Evolutionary conservation across 2,888 invertebrate species (phyloP).

Genomic region (Stramonita haemastoma): DNA sequence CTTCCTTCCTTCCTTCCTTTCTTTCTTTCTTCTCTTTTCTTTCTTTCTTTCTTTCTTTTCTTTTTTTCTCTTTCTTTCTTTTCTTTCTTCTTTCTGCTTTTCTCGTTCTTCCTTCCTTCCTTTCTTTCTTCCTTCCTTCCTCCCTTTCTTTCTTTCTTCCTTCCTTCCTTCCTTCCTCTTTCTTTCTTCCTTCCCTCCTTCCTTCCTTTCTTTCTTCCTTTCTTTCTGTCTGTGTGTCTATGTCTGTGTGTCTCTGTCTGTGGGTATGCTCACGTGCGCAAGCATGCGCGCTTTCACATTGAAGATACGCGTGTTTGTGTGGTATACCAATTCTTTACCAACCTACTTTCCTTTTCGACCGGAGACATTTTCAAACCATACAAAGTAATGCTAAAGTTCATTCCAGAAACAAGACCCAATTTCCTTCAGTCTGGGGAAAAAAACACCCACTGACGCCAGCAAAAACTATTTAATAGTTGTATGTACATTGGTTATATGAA

Average conservation of each 20-base stretch:
- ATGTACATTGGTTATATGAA: too few relatives aligned
- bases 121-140: neutral
- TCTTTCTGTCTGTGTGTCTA: neutral
- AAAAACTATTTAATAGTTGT: too few relatives aligned
- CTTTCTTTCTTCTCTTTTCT: neutral
- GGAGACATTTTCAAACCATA: too few relatives aligned
- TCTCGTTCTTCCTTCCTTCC: neutral
- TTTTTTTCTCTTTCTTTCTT: neutral
- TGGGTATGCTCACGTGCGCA: neutral
- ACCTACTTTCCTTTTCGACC: too few relatives aligned
- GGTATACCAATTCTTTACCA: too few relatives aligned
- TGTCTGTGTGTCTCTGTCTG: neutral
- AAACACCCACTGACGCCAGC: too few relatives aligned
- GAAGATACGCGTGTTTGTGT: conserved; percentile 12
- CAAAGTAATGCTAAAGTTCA: too few relatives aligned
- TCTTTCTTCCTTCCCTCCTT: neutral
- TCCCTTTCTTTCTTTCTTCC: neutral
- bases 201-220: neutral
- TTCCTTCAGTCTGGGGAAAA: too few relatives aligned
- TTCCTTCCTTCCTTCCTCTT: neutral
- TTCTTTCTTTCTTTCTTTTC: neutral
- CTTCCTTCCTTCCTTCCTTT: neutral
- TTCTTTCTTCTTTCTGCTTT: neutral
- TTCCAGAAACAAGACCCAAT: too few relatives aligned
- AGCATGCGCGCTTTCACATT: neutral